Percentiles rank a stretch among this genome's conserved stretches.
These are phyloP conservation scores for Marronus borbonicus DNA, from an alignment of 2,888 invertebrate species.

Conservation along the genomic window DNA sequence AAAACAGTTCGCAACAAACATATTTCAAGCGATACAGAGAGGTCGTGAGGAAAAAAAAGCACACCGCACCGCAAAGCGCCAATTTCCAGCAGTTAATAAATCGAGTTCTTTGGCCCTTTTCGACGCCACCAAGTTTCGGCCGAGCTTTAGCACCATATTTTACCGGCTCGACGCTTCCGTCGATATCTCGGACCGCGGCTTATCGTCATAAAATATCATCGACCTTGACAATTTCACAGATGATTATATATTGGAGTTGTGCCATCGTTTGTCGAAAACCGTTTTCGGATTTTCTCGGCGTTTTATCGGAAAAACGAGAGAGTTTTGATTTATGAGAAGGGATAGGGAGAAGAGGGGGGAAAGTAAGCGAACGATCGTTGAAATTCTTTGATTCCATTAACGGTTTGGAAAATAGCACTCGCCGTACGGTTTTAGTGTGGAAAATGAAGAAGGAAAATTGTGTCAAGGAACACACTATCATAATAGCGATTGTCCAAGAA, in stretches of 20 bases:
- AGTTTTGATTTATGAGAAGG: constrained; percentile 11
- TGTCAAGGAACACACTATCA: too few species aligned
- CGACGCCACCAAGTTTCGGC: constrained; percentile 58
- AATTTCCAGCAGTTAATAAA: constrained; percentile 64
- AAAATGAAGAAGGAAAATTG: not conserved
- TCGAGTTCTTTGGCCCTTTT: constrained; percentile 62
- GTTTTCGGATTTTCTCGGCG: constrained; percentile 48
- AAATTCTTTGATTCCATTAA: not conserved
- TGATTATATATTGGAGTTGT: constrained; percentile 52
- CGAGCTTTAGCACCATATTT: constrained; percentile 60
- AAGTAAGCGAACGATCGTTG: not conserved
- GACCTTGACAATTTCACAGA: constrained; percentile 55
- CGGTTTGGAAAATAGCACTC: constrained; percentile 2
- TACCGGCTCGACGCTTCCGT: constrained; percentile 56
- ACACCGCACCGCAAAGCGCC: constrained; percentile 33
- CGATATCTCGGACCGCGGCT: constrained; percentile 56
- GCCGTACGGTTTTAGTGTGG: constrained; percentile 17
- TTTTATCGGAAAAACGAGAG: constrained; percentile 5
- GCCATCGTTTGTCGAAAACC: constrained; percentile 44
- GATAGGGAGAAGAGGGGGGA: not conserved
- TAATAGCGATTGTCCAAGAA: too few species aligned
- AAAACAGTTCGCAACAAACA: too few species aligned
- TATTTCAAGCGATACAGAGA: too few species aligned
- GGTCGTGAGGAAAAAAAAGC: too few species aligned
- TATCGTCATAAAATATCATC: constrained; percentile 61